Evolutionary conservation across 2,888 invertebrate species (phyloP).

Genomic region (Athalia rosae): DNA sequence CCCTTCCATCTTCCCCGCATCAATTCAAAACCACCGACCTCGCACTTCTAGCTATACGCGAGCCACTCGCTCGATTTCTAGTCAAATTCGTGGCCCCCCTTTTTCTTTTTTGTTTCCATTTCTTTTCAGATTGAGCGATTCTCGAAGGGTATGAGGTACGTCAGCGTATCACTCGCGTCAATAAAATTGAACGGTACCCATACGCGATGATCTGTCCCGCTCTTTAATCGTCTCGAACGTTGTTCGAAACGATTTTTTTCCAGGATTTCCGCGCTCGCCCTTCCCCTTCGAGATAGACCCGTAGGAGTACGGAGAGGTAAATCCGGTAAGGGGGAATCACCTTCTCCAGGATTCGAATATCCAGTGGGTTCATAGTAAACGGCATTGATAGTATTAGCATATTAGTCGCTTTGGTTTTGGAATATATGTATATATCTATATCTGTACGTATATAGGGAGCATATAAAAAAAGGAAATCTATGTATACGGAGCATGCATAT

Average conservation of each 20-base stretch:
- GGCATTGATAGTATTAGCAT: conserved; percentile 62
- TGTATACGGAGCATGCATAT: neutral
- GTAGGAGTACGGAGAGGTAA: neutral
- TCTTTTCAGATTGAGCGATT: neutral
- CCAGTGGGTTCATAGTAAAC: conserved; percentile 3
- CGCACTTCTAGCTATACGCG: conserved; percentile 31
- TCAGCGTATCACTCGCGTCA: no score
- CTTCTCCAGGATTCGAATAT: conserved; percentile 9
- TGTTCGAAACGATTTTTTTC: neutral
- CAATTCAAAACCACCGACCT: conserved; percentile 50
- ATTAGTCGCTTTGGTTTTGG: conserved; percentile 62
- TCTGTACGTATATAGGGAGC: neutral
- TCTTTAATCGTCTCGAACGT: neutral
- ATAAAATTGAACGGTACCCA: no score
- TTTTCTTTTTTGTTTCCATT: neutral
- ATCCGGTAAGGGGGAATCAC: conserved; percentile 1
- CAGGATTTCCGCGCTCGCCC: neutral
- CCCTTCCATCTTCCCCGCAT: conserved; percentile 52
- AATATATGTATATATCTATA: neutral
- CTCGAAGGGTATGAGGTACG: no score
- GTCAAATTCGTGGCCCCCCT: neutral
- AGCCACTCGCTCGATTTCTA: neutral
- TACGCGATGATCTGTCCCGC: no score
- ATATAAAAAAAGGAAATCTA: neutral
- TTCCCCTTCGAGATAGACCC: neutral